Evolutionary conservation across 2,797 vertebrate species (phyloP).

Genomic region (Micromesistius poutassou): DNA sequence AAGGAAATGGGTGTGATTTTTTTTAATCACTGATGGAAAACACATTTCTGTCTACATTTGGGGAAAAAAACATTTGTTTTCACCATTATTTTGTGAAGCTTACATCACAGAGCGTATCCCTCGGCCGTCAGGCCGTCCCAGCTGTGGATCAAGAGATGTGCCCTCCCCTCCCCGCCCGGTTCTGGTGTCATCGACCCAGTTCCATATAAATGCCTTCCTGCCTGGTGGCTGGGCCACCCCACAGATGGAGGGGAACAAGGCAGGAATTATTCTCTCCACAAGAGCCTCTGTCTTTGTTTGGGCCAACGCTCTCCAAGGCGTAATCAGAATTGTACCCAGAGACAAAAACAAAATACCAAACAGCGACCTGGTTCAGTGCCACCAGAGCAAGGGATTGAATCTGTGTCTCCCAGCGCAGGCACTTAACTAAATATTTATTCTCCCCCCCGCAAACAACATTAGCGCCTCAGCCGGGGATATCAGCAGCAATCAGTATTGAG

Average conservation of each 20-base stretch:
- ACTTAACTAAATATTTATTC: constrained; percentile 47
- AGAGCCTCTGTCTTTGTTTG: constrained; percentile 60
- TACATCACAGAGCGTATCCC: constrained; percentile 14
- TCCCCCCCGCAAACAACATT: constrained; percentile 53
- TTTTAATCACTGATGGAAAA: constrained; percentile 26
- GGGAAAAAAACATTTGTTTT: not conserved
- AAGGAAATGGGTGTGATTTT: constrained; percentile 64
- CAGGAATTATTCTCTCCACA: constrained; percentile 60
- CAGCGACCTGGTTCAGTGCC: constrained; percentile 41
- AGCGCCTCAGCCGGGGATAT: constrained; percentile 40
- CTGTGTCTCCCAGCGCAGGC: constrained; percentile 43
- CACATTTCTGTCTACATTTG: not conserved
- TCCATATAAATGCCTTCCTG: constrained; percentile 51
- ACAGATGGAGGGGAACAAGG: constrained; percentile 59
- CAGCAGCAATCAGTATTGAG: constrained; percentile 32
- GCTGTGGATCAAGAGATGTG: constrained; percentile 32
- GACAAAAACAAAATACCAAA: constrained; percentile 53
- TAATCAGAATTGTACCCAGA: constrained; percentile 62
- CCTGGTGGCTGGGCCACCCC: constrained; percentile 37
- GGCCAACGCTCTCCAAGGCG: constrained; percentile 52
- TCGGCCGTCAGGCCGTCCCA: constrained; percentile 24
- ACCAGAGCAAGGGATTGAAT: constrained; percentile 42
- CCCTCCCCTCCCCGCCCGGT: constrained; percentile 42
- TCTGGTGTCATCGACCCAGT: constrained; percentile 46
- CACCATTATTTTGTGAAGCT: not conserved